Evolutionary conservation across 2,888 invertebrate genomes (phyloP), one percentile per base, ranked within the genome.

Genomic region (Drosophila quasianomalipes): DNA sequence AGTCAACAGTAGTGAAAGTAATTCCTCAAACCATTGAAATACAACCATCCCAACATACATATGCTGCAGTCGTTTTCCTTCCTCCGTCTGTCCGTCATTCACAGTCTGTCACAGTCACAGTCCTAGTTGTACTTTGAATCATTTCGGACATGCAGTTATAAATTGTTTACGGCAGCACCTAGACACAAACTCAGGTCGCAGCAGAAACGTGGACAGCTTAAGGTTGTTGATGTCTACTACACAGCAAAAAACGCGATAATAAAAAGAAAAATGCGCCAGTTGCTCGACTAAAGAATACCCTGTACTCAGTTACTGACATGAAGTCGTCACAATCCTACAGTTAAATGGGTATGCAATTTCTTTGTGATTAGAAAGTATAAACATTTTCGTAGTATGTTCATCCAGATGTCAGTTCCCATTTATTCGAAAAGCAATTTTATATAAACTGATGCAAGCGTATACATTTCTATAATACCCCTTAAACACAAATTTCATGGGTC

Each of bases 191-290:
- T 52, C 19, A 47, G 52, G 57, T 60, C 44, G 44, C 66, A 58
- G 58, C 59, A 51, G 55, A 47, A 59, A 62, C 77, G 59, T 72
- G 77, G 81, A 72, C 77, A 81, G 81, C 72, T 78, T 64, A 65
- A 81, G 77, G 79, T 81, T 79, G 64, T 57, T 62, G 67, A 63
- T 75, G 75, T 62, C 61, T 58, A 44, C 55, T 19, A 31, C 58
- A 63, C 28, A 60, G 44, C 44, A 31, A 53, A 41, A 55, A 33
- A n/a, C 14, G 22, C 30, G 26, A 76, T 41, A 41, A n/a, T 41
- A n/a, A 63, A 35, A 51, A 31, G 10, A 39, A 61, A 44, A 66
- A 35, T 44, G 6, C 2, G 19, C 19, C 2, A 30, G 52, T 30
- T 30, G 52, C 67, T 47, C 14, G n/a, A 19, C 68, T 35, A 33